Evolutionary conservation across 2,113 vertebrate genomes (phyloP), one percentile per base, ranked within the genome.

Genomic region (Papio anubis): DNA sequence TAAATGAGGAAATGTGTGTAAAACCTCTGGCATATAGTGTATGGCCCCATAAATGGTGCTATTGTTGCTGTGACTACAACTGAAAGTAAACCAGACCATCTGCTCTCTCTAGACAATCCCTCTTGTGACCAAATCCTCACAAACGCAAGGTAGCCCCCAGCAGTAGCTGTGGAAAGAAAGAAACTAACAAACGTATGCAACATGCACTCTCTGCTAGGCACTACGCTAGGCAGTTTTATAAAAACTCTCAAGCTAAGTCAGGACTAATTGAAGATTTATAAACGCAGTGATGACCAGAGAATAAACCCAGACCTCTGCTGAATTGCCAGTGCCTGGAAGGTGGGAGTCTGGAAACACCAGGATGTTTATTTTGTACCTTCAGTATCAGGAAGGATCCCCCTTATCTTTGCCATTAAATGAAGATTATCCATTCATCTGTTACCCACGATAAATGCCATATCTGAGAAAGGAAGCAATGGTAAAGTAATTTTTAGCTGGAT

Each of bases 51-150:
- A 88, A 66, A 43, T 1, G 13, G 18, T 70, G 43, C 76, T 40
- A 1, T 68, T 14, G 61, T 40, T 76, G 43, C 27, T 38, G 0
- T 64, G 48, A 66, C 90, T 64, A 43, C n/a, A 57, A 66, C 0
- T 40, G 70, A 87, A 90, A 93, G 88, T 66, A 83, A 97, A 76
- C 75, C 80, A 59, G 61, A 75, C 61, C 95, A 80, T 90, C 89
- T 76, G 75, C 32, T 90, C 79, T 57, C 70, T 75, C 82, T 16
- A 18, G 50, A 75, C 27, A 76, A 21, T 43, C 76, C 40, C 76
- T 88, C 80, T 66, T 50, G 50, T 85, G 64, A 90, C 75, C 72
- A 70, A 48, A 76, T 32, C n/a, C 70, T 68, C 73, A 40, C 43
- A 82, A 55, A 87, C 2, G 32, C 75, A 57, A 83, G 43, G 48